These are phyloP conservation scores for Rana temporaria DNA, from an alignment of 2,113 vertebrate genomes.

Conservation along the genomic window DNA sequence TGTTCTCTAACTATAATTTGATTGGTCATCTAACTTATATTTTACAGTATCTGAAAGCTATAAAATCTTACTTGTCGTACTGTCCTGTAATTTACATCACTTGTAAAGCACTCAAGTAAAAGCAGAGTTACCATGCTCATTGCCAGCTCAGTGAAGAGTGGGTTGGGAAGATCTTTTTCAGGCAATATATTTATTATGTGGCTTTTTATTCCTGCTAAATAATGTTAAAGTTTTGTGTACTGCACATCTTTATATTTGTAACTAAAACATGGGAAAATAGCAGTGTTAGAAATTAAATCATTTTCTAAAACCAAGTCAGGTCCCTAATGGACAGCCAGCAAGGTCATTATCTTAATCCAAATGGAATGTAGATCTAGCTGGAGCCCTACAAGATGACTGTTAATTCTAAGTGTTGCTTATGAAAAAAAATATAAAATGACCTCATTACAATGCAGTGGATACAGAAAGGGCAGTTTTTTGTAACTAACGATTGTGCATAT, in stretches of 20 bases:
- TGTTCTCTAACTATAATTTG: too few relatives aligned
- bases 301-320: conserved; percentile 30
- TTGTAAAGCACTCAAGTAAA: too few relatives aligned
- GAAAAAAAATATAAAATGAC: too few relatives aligned
- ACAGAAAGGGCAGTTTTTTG: too few relatives aligned
- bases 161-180: background rate
- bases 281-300: background rate
- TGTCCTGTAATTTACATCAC: too few relatives aligned
- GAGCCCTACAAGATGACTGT: background rate
- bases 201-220: background rate
- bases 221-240: background rate
- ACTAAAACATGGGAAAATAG: conserved; percentile 33
- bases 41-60: too few relatives aligned
- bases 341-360: conserved; percentile 42
- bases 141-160: too few relatives aligned
- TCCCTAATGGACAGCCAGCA: conserved; percentile 30
- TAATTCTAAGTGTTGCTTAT: conserved; percentile 1
- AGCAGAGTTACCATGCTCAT: too few relatives aligned
- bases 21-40: too few relatives aligned
- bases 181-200: background rate
- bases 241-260: background rate
- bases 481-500: too few relatives aligned
- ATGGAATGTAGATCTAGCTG: conserved; percentile 36
- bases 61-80: too few relatives aligned
- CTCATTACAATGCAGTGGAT: too few relatives aligned